phyloP scores from a whole-genome alignment of 2,888 invertebrate genomes.

The Anthophora plumipes region DNA sequence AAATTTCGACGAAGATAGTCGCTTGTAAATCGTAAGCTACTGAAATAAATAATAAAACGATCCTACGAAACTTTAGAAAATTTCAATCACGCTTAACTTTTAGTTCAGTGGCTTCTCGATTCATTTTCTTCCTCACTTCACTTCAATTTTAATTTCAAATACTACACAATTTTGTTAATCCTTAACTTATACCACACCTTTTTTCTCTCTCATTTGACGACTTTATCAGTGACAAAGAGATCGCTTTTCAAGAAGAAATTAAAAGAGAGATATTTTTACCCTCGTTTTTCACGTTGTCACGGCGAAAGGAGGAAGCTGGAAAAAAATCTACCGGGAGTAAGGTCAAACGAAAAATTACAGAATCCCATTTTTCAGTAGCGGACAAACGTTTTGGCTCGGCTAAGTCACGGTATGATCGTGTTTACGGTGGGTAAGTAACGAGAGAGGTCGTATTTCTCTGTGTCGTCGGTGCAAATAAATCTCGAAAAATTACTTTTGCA shows the following conservation, averaged over 20 bases:
- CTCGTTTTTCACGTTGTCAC: conserved; percentile 10
- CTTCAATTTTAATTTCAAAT: too few relatives aligned
- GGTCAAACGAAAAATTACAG: conserved; percentile 40
- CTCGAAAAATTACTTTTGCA: conserved; percentile 61
- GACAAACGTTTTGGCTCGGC: conserved; percentile 42
- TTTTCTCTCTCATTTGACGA: too few relatives aligned
- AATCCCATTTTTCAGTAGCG: conserved; percentile 47
- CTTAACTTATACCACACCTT: too few relatives aligned
- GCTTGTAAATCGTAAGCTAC: background rate
- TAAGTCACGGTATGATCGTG: conserved; percentile 70
- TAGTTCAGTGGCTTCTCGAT: too few relatives aligned
- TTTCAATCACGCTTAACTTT: too few relatives aligned
- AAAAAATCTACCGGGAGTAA: conserved; percentile 10
- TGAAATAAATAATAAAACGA: background rate
- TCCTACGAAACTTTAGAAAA: background rate
- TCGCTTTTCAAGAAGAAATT: background rate
- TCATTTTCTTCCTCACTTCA: too few relatives aligned
- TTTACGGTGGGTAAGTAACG: conserved; percentile 67
- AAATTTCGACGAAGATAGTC: background rate
- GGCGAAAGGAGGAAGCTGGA: too few relatives aligned
- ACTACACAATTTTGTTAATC: too few relatives aligned
- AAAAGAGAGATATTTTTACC: conserved; percentile 4
- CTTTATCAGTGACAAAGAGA: background rate
- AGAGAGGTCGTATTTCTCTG: conserved; percentile 63
- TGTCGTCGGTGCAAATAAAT: conserved; percentile 60